Evolutionary conservation across 2,797 vertebrate genomes (phyloP), one percentile per base, ranked within the genome.

Genomic region (Strix occidentalis): DNA sequence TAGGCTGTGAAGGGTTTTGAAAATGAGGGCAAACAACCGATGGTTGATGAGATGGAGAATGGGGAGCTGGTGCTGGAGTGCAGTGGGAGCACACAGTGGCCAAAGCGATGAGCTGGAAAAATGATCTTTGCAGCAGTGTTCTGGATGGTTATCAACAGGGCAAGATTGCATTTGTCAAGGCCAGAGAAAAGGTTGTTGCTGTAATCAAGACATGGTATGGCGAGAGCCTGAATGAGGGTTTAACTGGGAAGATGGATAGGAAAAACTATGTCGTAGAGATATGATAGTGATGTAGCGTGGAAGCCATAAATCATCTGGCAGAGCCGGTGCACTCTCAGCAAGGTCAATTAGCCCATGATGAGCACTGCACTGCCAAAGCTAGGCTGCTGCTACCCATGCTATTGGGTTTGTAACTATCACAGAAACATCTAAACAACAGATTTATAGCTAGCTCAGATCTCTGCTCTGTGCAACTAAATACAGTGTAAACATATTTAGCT

Each of bases 281-380:
- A 48, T 21, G 78, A 48, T 72, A 63, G 88, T 33, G 90, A 66
- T 89, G 37, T 20, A 58, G 65, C 24, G 0, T 48, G 29, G 84
- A 95, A 93, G 56, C 61, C 41, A 81, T 94, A 91, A 95, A 89
- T 96, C 94, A 94, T 84, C 84, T 60, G 79, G 65, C 56, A 54
- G 60, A 93, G 74, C 43, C 81, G 65, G 19, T 35, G 58, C 66
- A 33, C 88, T 79, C 80, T 84, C 84, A 93, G 83, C 84, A 84
- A 92, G 88, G 94, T 88, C 83, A 95, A 31, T 95, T 96, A 96
- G 84, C 54, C 92, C 63, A 63, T 89, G 66, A 94, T 70, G 84
- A 95, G 92, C 77, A 16, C 63, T 41, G 66, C 0, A 0, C 75
- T 94, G 92, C 88, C 80, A 72, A 86, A 93, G 51, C 17, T 1